Base-by-base conservation (phyloP, 2,888 invertebrate species). In the Pyrrhosoma nymphula region DNA sequence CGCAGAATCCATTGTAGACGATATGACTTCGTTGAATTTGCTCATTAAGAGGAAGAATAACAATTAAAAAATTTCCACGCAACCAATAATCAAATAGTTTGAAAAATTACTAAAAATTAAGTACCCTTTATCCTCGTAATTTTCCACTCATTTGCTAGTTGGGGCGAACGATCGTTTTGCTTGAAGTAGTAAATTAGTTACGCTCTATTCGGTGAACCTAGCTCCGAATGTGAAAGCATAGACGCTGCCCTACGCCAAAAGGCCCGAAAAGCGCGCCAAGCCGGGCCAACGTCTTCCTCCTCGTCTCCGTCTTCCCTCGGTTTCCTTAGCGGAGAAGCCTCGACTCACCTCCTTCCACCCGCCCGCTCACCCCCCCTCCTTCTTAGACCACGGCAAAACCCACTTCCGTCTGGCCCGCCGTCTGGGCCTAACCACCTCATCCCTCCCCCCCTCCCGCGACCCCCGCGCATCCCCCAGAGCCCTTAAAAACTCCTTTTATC, bases 401-500 rank as follows among this genome's bases (percentile, higher is more conserved):
- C 93, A 75, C 69, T 69, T 93, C 93, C 93, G 93, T 93, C 93
- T 93, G 93, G 93, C 93, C 69, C 69, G 69, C 93, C 93, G 93
- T 93, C 93, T 93, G 93, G 93, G 23, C 69, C 10, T 60, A 35
- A 30, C 91, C 47, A 8, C 47, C 20, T 88, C 88, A 6, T 20
- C 26, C n/a, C 89, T 0, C 16, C 35, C 82, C 35, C n/a, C n/a
- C n/a, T 69, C 69, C 69, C 69, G 8, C 26, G 0, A 26, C 16
- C 69, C 39, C 93, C 60, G 23, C 26, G 35, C 47, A 47, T 12
- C 35, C 88, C 47, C 0, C 16, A 2, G 35, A 39, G 18, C 88
- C 88, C 88, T 88, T 47, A 39, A n/a, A n/a, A n/a, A 35, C 82
- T 82, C 82, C 35, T 30, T 35, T 82, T n/a, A 47, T 47, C 47